These are phyloP conservation scores for Cancer borealis DNA, from an alignment of 2,888 invertebrate species.

Conservation along the genomic window DNA sequence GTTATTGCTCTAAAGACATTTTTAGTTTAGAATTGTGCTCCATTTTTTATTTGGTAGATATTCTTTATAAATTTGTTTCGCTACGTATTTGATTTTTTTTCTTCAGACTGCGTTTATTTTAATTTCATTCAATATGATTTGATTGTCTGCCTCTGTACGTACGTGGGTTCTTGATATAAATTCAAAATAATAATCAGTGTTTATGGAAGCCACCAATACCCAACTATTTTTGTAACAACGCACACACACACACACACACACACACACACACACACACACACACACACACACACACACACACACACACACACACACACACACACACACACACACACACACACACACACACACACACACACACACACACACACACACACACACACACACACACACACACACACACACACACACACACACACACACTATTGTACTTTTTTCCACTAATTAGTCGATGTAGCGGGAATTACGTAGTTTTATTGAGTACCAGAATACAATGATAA, in stretches of 20 bases:
- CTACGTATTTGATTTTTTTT: background rate
- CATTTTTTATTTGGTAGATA: background rate
- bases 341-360: too few relatives aligned
- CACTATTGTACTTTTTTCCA: background rate
- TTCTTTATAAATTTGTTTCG: background rate
- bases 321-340: too few relatives aligned
- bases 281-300: too few relatives aligned
- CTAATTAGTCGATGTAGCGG: background rate
- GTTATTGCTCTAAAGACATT: too few relatives aligned
- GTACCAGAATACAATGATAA: background rate
- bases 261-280: constrained; percentile 8
- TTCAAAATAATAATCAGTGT: background rate
- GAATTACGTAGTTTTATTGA: background rate
- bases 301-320: too few relatives aligned
- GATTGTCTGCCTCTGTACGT: background rate
- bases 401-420: too few relatives aligned
- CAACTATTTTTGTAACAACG: background rate
- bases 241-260: constrained; percentile 32
- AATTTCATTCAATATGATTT: background rate
- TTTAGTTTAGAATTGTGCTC: background rate
- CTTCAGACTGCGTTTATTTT: background rate
- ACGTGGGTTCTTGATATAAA: background rate
- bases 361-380: background rate
- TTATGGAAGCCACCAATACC: background rate
- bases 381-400: too few relatives aligned